Evolutionary conservation across 2,888 invertebrate species (phyloP).

Genomic region (Halictus ligatus): DNA sequence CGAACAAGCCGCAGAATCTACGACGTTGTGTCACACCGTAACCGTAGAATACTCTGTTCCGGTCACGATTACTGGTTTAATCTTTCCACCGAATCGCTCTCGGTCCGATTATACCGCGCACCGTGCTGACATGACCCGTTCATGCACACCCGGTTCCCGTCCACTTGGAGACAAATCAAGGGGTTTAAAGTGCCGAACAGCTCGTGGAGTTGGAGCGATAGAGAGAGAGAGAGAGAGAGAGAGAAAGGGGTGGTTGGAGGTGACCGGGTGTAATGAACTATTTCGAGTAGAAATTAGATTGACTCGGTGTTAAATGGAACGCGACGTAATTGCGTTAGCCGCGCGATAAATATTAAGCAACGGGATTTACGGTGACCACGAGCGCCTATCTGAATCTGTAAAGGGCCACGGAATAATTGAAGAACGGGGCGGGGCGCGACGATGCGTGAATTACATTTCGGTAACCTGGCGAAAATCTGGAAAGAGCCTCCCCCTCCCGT

Average conservation of each 20-base stretch:
- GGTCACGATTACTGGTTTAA: slow-evolving; percentile 15
- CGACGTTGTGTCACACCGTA: not conserved
- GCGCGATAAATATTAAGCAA: slow-evolving; percentile 50
- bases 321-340: slow-evolving; percentile 43
- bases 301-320: slow-evolving; percentile 46
- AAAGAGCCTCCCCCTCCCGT: not conserved
- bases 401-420: slow-evolving; percentile 42
- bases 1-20: not conserved
- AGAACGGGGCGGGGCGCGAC: slow-evolving; percentile 13
- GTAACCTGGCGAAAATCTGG: slow-evolving; percentile 13
- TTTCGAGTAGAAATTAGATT: slow-evolving; percentile 52
- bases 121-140: slow-evolving; percentile 33
- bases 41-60: not conserved
- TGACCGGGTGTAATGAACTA: slow-evolving; percentile 38
- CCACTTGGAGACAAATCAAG: slow-evolving; percentile 39
- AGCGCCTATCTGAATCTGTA: not conserved
- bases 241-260: not conserved
- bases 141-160: slow-evolving; percentile 19
- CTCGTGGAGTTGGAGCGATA: not conserved
- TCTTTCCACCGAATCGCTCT: slow-evolving; percentile 13
- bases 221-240: not conserved
- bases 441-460: slow-evolving; percentile 20
- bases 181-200: slow-evolving; percentile 46
- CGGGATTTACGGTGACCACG: not conserved
- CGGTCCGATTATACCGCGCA: not conserved